phyloP scores from a whole-genome alignment of 2,888 invertebrate species.

The Gasteruption jaculator region DNA sequence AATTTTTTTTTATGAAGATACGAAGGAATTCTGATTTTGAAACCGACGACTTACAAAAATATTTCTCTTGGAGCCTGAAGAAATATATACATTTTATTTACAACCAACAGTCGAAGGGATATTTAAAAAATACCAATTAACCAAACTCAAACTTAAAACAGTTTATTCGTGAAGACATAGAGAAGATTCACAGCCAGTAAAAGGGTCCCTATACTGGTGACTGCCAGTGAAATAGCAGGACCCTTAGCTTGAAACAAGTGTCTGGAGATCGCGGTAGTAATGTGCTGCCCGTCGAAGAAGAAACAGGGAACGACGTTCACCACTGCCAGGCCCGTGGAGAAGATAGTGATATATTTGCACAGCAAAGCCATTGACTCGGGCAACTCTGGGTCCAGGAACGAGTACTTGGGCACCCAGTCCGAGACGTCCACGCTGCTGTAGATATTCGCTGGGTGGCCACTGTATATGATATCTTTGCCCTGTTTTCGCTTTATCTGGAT shows the following conservation, averaged over 20 bases:
- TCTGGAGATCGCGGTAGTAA: conserved; percentile 67
- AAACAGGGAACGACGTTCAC: conserved; percentile 91
- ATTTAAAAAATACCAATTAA: no score
- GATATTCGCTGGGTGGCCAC: conserved; percentile 75
- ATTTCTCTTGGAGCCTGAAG: no score
- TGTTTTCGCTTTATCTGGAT: conserved; percentile 48
- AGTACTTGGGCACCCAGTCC: conserved; percentile 70
- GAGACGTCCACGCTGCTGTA: conserved; percentile 70
- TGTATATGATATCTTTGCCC: conserved; percentile 69
- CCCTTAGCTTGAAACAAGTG: conserved; percentile 59
- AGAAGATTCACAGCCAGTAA: conserved; percentile 63
- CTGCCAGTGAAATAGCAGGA: conserved; percentile 63
- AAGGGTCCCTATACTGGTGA: conserved; percentile 71
- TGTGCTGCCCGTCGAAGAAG: conserved; percentile 90
- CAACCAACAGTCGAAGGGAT: no score
- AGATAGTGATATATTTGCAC: conserved; percentile 76
- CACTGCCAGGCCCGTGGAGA: conserved; percentile 85
- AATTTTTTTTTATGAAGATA: no score
- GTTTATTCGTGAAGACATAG: conserved; percentile 55
- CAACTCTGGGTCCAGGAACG: conserved; percentile 59
- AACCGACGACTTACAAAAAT: no score
- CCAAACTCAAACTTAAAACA: conserved; percentile 36
- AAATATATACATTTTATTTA: no score
- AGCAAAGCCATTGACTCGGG: conserved; percentile 70
- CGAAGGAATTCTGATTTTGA: no score